These are phyloP conservation scores for Drosophila sucinea DNA, from an alignment of 1,140 invertebrate genomes.

Conservation along the genomic window DNA sequence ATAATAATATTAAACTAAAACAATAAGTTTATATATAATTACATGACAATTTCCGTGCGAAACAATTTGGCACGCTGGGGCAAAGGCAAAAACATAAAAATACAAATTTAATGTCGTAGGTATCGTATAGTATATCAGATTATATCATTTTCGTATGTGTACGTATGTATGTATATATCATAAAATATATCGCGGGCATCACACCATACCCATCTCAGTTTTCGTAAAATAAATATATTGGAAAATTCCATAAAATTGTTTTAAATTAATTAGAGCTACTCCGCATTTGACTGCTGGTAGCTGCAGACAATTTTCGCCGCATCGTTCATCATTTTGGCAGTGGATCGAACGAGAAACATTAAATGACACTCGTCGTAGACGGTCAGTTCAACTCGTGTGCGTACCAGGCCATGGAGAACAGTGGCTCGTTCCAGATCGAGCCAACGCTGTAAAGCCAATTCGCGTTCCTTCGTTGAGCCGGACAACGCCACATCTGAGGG, in stretches of 20 bases:
- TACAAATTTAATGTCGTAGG: slow-evolving; percentile 23
- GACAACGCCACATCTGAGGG: slow-evolving; percentile 89
- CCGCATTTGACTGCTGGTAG: slow-evolving; percentile 62
- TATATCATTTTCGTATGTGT: slow-evolving; percentile 9
- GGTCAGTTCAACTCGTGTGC: slow-evolving; percentile 88
- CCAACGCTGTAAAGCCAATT: slow-evolving; percentile 90
- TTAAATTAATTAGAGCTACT: slow-evolving; percentile 41
- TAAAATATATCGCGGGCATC: slow-evolving; percentile 15
- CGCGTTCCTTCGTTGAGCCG: slow-evolving; percentile 87
- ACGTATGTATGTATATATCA: slow-evolving; percentile 19
- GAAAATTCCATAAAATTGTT: slow-evolving; percentile 39
- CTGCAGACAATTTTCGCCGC: slow-evolving; percentile 85
- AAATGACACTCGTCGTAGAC: slow-evolving; percentile 91
- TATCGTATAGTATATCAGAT: slow-evolving; percentile 6
- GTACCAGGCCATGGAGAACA: slow-evolving; percentile 90
- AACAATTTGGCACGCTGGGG: slow-evolving; percentile 70
- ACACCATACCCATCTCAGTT: slow-evolving; percentile 46
- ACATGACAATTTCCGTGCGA: slow-evolving; percentile 67
- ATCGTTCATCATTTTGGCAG: slow-evolving; percentile 90
- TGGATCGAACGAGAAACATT: slow-evolving; percentile 91
- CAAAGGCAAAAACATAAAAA: slow-evolving; percentile 38
- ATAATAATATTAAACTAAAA: slow-evolving; percentile 46
- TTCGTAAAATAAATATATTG: slow-evolving; percentile 63
- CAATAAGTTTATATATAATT: slow-evolving; percentile 63
- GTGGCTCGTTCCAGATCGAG: slow-evolving; percentile 92